These are phyloP conservation scores for Larimichthys polyactis DNA, from an alignment of 2,113 vertebrate genomes.

Conservation along the genomic window DNA sequence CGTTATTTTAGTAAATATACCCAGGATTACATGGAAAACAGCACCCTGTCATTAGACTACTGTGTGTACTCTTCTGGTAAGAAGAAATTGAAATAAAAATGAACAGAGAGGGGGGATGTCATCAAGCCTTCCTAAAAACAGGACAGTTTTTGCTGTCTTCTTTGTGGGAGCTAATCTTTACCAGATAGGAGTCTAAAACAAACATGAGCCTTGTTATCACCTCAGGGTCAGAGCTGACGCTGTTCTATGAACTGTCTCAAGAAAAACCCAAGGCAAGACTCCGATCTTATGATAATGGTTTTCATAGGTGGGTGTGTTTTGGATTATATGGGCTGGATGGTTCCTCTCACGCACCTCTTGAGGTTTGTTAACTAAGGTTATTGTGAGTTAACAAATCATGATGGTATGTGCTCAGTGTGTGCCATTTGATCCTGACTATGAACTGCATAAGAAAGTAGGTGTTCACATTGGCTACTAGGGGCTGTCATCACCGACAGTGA, in stretches of 20 bases:
- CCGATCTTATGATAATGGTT: slow-evolving; percentile 28
- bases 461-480: slow-evolving; percentile 3
- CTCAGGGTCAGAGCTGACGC: slow-evolving; percentile 45
- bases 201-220: slow-evolving; percentile 35
- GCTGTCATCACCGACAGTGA: slow-evolving; percentile 11
- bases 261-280: not conserved
- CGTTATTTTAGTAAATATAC: not conserved
- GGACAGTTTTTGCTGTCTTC: slow-evolving; percentile 11
- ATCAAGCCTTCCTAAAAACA: not conserved
- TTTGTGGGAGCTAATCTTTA: slow-evolving; percentile 34
- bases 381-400: not conserved
- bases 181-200: slow-evolving; percentile 28
- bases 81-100: slow-evolving; percentile 2
- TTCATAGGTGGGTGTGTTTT: slow-evolving; percentile 22
- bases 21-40: not conserved
- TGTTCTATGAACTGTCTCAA: not conserved
- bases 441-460: not conserved
- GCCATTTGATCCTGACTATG: not conserved
- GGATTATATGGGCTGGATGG: slow-evolving; percentile 19
- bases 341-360: slow-evolving; percentile 13
- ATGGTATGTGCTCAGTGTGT: not conserved
- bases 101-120: not conserved
- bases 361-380: slow-evolving; percentile 21
- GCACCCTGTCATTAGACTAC: not conserved
- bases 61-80: not conserved